These are phyloP conservation scores for Pteropus alecto DNA, from an alignment of 2,113 vertebrate species.

Conservation along the genomic window DNA sequence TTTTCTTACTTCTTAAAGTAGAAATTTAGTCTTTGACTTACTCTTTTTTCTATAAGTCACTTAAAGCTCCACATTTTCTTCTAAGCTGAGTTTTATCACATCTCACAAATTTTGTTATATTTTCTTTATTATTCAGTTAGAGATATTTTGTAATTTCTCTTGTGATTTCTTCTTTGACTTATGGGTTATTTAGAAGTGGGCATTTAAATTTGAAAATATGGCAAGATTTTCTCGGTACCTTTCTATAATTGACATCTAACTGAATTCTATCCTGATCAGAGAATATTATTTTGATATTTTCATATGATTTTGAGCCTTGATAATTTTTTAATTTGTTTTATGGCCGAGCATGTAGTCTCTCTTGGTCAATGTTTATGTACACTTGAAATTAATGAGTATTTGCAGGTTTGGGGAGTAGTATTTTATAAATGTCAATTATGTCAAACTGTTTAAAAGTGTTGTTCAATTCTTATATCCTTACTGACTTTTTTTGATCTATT, in stretches of 20 bases:
- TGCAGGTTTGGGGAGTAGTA: background rate
- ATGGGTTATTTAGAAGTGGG: background rate
- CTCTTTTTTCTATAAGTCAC: background rate
- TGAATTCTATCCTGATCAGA: conserved; percentile 13
- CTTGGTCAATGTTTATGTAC: background rate
- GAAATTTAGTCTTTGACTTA: background rate
- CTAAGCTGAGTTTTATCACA: background rate
- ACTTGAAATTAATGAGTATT: background rate
- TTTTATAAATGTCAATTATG: conserved; percentile 13
- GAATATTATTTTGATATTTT: conserved; percentile 15
- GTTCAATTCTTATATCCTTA: background rate
- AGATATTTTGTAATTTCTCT: background rate
- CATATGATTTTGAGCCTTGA: background rate
- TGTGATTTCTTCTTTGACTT: background rate
- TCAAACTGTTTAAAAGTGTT: background rate
- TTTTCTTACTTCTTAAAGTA: background rate
- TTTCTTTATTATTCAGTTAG: background rate
- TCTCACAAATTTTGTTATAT: background rate
- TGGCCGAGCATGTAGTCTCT: background rate
- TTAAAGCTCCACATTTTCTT: background rate
- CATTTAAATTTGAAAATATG: background rate
- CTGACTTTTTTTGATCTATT: background rate
- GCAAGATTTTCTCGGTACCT: background rate
- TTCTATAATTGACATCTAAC: background rate
- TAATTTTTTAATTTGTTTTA: conserved; percentile 13